phyloP scores from a whole-genome alignment of 2,113 vertebrate genomes.

The Anoura caudifer region DNA sequence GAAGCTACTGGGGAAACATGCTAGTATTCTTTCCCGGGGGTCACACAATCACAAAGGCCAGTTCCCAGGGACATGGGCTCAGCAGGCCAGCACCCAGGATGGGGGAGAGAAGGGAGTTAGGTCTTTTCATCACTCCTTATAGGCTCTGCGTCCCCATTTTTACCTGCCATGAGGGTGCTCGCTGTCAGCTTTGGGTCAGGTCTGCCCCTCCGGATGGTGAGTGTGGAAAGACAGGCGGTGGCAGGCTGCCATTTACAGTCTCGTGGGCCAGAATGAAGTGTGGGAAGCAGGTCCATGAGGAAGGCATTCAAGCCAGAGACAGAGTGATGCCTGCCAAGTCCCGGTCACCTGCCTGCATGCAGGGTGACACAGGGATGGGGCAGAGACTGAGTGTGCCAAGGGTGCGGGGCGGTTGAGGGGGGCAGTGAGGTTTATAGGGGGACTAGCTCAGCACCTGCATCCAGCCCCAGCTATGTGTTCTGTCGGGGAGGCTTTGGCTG shows the following conservation, averaged over 20 bases:
- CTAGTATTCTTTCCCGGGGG: background rate
- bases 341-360: background rate
- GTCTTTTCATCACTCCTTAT: background rate
- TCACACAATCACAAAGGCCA: background rate
- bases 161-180: background rate
- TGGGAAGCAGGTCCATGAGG: background rate
- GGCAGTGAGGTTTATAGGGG: no score
- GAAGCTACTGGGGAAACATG: background rate
- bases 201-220: background rate
- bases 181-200: background rate
- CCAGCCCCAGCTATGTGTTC: background rate
- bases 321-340: background rate
- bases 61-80: background rate
- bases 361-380: no score
- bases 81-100: background rate
- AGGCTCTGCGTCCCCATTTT: background rate
- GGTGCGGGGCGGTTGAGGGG: rapidly evolving
- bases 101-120: background rate
- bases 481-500: background rate
- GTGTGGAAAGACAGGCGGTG: background rate
- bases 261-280: background rate
- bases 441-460: no score
- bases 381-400: background rate
- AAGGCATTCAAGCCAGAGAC: background rate
- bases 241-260: background rate